These are phyloP conservation scores for Oophaga sylvatica DNA, from an alignment of 2,797 vertebrate species.

Conservation along the genomic window DNA sequence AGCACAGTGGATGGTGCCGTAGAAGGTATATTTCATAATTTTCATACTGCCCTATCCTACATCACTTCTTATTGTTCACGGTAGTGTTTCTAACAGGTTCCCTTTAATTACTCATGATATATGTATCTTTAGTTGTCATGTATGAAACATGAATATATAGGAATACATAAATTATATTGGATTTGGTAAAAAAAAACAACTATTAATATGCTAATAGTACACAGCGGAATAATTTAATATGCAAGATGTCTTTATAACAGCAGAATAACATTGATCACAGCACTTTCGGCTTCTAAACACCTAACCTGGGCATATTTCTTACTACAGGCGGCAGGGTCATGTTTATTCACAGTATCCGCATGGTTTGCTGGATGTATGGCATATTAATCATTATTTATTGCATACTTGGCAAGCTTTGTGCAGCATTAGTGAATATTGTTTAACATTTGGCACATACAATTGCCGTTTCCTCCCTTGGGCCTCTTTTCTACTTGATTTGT, in stretches of 20 bases:
- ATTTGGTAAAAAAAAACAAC: neutral
- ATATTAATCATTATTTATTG: conserved; percentile 58
- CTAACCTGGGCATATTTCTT: neutral
- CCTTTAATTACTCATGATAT: neutral
- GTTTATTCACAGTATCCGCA: neutral
- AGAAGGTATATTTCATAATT: too few species aligned
- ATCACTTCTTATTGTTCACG: too few species aligned
- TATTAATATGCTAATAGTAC: neutral
- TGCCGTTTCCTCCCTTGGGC: conserved; percentile 57
- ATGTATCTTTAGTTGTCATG: neutral
- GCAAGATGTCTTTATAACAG: neutral
- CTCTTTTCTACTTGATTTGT: conserved; percentile 45
- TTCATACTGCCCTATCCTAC: too few species aligned
- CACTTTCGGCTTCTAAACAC: neutral
- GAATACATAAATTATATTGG: neutral
- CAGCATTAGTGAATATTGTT: conserved; percentile 32
- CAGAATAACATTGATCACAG: neutral
- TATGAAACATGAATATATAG: neutral
- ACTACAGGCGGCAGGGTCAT: neutral
- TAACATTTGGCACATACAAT: conserved; percentile 43
- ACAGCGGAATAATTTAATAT: neutral
- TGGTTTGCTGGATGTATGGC: neutral
- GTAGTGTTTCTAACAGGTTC: too few species aligned
- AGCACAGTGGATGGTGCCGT: too few species aligned
- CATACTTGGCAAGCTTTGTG: conserved; percentile 30